A percentile compares a stretch with the other conserved stretches of the same genome.
Evolutionary conservation across 2,888 invertebrate genomes (phyloP).

Genomic region (Halocaridina rubra): DNA sequence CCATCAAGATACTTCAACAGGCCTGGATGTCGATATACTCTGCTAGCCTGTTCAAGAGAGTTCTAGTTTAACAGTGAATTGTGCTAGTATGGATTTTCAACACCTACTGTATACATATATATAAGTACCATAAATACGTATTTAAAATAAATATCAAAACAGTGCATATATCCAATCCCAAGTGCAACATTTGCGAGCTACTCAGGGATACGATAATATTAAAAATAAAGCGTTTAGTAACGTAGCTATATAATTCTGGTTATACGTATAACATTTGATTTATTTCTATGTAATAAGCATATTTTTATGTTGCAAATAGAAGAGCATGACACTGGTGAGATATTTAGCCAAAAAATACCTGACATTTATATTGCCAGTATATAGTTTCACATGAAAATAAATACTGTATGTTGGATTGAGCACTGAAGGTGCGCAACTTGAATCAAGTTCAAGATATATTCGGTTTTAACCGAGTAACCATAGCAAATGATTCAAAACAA

Average conservation of each 20-base stretch:
- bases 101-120: too few relatives aligned
- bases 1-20: constrained; percentile 53
- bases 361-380: not conserved
- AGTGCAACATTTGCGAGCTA: too few relatives aligned
- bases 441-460: not conserved
- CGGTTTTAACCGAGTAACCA: not conserved
- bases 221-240: too few relatives aligned
- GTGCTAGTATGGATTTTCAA: too few relatives aligned
- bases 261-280: too few relatives aligned
- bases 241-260: too few relatives aligned
- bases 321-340: not conserved
- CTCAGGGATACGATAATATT: too few relatives aligned
- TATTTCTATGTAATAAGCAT: too few relatives aligned
- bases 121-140: too few relatives aligned
- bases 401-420: not conserved
- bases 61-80: too few relatives aligned
- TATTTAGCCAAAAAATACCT: not conserved
- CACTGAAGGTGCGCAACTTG: not conserved
- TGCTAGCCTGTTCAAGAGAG: constrained; percentile 41
- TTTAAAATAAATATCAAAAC: too few relatives aligned
- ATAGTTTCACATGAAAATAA: not conserved
- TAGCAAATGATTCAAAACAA: not conserved
- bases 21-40: constrained; percentile 57
- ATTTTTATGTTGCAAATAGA: not conserved
- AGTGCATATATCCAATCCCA: too few relatives aligned